Percentiles rank a stretch among this genome's conserved stretches.
Conservation (phyloP, 2,113 vertebrate genomes). For the Ranitomeya variabilis region DNA sequence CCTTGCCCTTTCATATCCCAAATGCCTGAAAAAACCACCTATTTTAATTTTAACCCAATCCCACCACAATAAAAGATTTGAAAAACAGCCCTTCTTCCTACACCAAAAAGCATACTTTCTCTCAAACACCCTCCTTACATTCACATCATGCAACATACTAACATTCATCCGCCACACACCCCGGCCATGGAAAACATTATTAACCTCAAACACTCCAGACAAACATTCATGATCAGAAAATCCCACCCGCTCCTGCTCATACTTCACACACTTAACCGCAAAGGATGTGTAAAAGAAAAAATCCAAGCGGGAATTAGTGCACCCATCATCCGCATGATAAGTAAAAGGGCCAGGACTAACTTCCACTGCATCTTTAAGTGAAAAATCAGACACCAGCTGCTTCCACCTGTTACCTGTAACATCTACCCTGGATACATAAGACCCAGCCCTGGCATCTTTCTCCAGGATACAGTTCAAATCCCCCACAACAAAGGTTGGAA, state of each 20-base stretch:
- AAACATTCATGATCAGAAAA: conserved; percentile 11
- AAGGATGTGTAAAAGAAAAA: neutral
- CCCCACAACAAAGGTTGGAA: neutral
- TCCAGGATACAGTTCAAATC: neutral
- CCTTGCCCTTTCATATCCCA: neutral
- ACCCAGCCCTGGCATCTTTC: neutral
- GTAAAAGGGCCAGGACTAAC: neutral
- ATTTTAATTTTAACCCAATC: neutral
- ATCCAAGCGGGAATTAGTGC: neutral
- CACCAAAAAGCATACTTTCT: neutral
- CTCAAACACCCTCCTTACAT: neutral
- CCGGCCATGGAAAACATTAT: neutral
- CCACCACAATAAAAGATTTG: neutral
- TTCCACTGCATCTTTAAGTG: neutral
- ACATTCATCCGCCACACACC: neutral
- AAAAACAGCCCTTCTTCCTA: neutral
- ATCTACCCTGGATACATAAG: neutral
- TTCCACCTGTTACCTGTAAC: neutral
- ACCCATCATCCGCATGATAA: neutral
- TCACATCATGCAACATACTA: neutral
- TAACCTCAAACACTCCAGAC: neutral
- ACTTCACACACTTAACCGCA: too few relatives aligned
- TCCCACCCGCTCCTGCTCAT: too few relatives aligned
- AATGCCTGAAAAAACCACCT: neutral
- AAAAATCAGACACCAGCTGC: neutral